Evolutionary conservation across 2,113 vertebrate species (phyloP).

Genomic region (Abramis brama): DNA sequence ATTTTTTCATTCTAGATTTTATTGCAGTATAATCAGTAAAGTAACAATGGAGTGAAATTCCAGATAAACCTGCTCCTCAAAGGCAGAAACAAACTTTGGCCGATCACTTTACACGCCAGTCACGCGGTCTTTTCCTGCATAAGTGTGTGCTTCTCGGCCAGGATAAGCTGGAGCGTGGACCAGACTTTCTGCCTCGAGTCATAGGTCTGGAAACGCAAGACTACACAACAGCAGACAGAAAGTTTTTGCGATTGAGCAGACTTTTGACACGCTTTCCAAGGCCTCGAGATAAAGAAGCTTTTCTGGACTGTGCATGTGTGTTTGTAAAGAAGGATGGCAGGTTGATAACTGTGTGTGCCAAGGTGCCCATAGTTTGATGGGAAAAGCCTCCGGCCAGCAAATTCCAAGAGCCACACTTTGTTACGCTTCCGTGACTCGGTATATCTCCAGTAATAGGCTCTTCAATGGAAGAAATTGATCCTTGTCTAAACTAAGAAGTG

Average conservation of each 20-base stretch:
- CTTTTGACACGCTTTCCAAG: slow-evolving; percentile 21
- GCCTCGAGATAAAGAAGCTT: slow-evolving; percentile 16
- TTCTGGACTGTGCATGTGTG: background rate
- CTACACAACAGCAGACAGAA: slow-evolving; percentile 5
- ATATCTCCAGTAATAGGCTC: slow-evolving; percentile 42
- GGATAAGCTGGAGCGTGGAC: background rate
- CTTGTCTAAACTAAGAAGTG: slow-evolving; percentile 41
- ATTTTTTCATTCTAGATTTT: background rate
- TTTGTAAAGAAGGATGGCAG: slow-evolving; percentile 22
- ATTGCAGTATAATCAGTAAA: background rate
- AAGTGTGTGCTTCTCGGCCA: background rate
- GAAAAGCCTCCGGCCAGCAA: slow-evolving; percentile 22
- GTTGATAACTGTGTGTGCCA: slow-evolving; percentile 34
- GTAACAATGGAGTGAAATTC: background rate
- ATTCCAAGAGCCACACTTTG: slow-evolving; percentile 13
- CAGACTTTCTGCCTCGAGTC: slow-evolving; percentile 10
- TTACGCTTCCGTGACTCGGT: background rate
- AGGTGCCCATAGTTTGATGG: slow-evolving; percentile 29
- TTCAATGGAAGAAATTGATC: slow-evolving; percentile 45
- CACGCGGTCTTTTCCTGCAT: background rate
- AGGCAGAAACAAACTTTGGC: background rate
- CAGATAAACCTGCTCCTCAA: background rate
- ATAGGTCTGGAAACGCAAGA: background rate
- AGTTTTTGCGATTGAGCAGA: background rate
- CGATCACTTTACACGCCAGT: background rate